These are phyloP conservation scores for Axinella damicornis DNA, from an alignment of 37 sponge, comb jelly and placozoan species.

Conservation along the genomic window DNA sequence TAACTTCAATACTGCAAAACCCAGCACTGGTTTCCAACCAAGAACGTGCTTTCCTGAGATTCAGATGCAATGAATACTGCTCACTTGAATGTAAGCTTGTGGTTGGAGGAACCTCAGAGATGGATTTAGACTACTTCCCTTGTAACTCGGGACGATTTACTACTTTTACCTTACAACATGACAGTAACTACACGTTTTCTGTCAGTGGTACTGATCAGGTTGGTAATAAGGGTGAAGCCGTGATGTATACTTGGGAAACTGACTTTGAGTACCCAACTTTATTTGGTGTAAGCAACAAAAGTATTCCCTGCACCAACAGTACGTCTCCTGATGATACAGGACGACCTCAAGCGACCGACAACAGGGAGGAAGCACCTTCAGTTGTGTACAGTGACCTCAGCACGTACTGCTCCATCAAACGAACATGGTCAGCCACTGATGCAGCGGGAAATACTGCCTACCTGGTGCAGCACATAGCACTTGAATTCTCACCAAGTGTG, in stretches of 20 bases:
- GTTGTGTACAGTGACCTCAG: constrained; percentile 20
- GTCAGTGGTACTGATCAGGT: constrained; percentile 44
- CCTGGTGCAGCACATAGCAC: constrained; percentile 8
- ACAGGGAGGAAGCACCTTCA: neutral
- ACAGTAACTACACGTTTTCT: constrained; percentile 1
- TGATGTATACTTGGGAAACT: constrained; percentile 27
- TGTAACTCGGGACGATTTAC: constrained; percentile 11
- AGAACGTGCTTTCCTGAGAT: neutral
- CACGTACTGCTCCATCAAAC: constrained; percentile 7
- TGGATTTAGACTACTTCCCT: neutral
- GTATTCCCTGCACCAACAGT: constrained; percentile 7
- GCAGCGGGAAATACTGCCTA: constrained; percentile 42
- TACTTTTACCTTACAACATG: constrained; percentile 6
- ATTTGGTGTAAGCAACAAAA: constrained; percentile 13
- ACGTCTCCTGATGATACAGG: constrained; percentile 23
- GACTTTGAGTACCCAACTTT: constrained; percentile 29
- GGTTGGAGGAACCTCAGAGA: neutral
- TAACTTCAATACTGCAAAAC: neutral
- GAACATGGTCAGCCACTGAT: constrained; percentile 52
- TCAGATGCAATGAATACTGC: constrained; percentile 32
- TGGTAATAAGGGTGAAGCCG: constrained; percentile 30
- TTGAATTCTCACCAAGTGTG: constrained; percentile 13
- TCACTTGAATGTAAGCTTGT: constrained; percentile 13
- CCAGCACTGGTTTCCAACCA: constrained; percentile 31
- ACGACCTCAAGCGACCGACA: constrained; percentile 22